Evolutionary conservation across 2,113 vertebrate genomes (phyloP), one percentile per base, ranked within the genome.

Genomic region (Struthio camelus): DNA sequence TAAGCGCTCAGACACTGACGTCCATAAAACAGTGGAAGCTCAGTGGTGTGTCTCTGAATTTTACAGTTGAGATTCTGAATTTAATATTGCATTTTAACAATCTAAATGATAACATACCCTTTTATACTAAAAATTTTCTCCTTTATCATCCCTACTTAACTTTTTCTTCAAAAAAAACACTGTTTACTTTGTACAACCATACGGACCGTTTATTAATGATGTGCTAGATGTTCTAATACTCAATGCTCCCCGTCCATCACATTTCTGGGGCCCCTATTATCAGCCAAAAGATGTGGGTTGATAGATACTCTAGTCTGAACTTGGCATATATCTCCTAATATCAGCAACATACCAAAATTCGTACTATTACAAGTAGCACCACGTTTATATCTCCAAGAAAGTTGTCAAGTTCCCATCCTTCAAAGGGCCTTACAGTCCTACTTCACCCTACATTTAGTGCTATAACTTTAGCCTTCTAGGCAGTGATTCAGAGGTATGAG

Each of bases 31-130:
- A 66, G 34, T 4, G 12, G 12, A 73, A 87, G 59, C 75, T 64
- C 75, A 83, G 67, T 94, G 76, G 54, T 69, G 61, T 44, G 83
- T 13, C 50, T 87, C 85, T 89, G 75, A 91, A 80, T 67, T 85
- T 82, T 64, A 16, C 54, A 83, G 40, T 34, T n/a, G 58, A 91
- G 34, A 73, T 18, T 15, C 14, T 78, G 59, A 91, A 77, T 42
- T 76, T 36, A 66, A 46, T 38, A 82, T 14, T 79, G 36, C 12
- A 54, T 73, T 92, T 50, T 59, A 22, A 44, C 22, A 81, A 73
- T 89, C 90, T 23, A 96, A 85, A 72, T 64, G 66, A 34, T 4
- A 11, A 40, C 25, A n/a, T 3, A 44, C 10, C 12, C 17, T 69
- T 82, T 94, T 32, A 66, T 22, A 66, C 9, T 58, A 10, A 30